phyloP scores from a whole-genome alignment of 2,113 vertebrate species.

The Urocynchramus pylzowi region DNA sequence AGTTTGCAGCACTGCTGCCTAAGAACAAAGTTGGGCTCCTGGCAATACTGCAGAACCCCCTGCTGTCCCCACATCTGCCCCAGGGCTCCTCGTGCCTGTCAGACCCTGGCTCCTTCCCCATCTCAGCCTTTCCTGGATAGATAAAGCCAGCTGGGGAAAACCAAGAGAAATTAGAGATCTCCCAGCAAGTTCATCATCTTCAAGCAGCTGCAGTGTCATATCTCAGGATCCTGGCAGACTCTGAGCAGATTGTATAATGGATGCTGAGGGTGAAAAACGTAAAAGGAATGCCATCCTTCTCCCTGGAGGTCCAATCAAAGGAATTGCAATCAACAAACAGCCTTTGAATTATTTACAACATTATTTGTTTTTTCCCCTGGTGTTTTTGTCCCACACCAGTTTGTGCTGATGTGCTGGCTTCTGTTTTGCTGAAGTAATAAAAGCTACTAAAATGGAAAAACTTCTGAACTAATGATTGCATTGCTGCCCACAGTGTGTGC shows the following conservation, averaged over 20 bases:
- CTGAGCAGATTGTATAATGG: background rate
- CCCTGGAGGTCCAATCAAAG: background rate
- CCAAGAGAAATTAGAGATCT: background rate
- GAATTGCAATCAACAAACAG: background rate
- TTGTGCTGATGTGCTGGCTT: background rate
- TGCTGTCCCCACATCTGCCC: background rate
- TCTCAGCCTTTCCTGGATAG: accelerated
- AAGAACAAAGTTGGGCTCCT: background rate
- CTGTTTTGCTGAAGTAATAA: conserved; percentile 37
- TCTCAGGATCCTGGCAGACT: background rate
- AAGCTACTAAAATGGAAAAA: background rate
- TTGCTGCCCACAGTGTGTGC: accelerated
- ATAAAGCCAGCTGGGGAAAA: background rate
- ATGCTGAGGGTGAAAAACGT: background rate
- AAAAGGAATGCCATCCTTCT: background rate
- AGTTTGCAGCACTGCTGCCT: background rate
- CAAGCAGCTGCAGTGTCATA: background rate
- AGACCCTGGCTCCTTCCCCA: background rate
- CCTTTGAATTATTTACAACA: background rate
- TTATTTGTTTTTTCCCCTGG: background rate
- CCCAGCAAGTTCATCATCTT: background rate
- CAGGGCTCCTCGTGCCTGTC: accelerated
- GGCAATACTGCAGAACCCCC: accelerated
- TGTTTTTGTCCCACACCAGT: background rate
- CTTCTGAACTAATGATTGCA: background rate